Evolutionary conservation across 2,797 vertebrate genomes (phyloP).

Genomic region (Macropodus opercularis): DNA sequence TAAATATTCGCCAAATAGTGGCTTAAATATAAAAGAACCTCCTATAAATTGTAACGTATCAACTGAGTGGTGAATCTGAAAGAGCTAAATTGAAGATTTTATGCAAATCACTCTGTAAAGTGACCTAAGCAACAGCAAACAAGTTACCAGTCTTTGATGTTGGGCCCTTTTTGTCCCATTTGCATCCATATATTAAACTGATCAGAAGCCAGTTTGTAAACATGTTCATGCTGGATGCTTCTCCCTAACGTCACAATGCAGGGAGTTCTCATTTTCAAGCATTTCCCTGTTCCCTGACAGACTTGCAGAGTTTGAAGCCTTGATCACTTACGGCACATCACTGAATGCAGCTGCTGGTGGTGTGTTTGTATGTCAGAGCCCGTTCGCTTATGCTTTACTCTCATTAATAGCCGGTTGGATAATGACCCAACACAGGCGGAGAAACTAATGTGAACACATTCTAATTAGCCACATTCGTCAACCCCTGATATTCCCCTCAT

Average conservation of each 20-base stretch:
- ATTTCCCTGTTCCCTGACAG: slow-evolving; percentile 5
- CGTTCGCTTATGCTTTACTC: slow-evolving; percentile 6
- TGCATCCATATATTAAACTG: slow-evolving; percentile 15
- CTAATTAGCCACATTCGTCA: neutral
- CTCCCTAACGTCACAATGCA: slow-evolving; percentile 35
- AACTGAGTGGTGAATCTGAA: slow-evolving; percentile 18
- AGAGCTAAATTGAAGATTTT: slow-evolving; percentile 3
- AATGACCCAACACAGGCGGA: neutral
- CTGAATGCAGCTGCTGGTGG: slow-evolving; percentile 15
- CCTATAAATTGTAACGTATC: slow-evolving; percentile 2
- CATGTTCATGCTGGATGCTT: slow-evolving; percentile 7
- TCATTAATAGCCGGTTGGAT: neutral
- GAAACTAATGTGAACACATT: neutral
- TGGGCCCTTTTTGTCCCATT: slow-evolving; percentile 18
- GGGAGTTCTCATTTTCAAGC: slow-evolving; percentile 40
- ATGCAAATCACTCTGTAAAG: slow-evolving; percentile 37
- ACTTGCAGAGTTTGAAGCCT: slow-evolving; percentile 10
- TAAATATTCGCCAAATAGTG: slow-evolving; percentile 38
- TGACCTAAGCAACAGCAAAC: slow-evolving; percentile 21
- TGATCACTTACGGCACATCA: slow-evolving; percentile 17
- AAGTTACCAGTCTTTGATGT: slow-evolving; percentile 33
- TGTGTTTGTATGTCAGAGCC: slow-evolving; percentile 5
- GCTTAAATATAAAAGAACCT: slow-evolving; percentile 27
- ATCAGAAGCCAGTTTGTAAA: slow-evolving; percentile 22
- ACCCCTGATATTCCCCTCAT: neutral